A percentile compares a stretch with the other conserved stretches of the same genome.
These are phyloP conservation scores for Ephialtes manifestator DNA, from an alignment of 2,888 invertebrate genomes.

Conservation along the genomic window DNA sequence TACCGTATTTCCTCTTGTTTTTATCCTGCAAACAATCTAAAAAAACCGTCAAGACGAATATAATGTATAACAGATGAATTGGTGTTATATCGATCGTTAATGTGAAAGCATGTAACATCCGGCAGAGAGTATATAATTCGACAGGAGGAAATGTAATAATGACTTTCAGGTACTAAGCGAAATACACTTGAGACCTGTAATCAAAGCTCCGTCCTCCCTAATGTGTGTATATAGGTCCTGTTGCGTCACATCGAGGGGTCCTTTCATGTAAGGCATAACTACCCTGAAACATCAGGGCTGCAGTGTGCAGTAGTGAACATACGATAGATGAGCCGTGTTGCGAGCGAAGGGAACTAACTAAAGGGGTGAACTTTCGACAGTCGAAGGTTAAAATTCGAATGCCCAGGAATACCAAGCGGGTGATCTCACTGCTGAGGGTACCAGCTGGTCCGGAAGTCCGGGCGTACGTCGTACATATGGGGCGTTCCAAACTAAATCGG, in stretches of 20 bases:
- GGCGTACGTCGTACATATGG: not conserved
- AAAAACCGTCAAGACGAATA: not conserved
- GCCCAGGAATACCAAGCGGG: slow-evolving; percentile 26
- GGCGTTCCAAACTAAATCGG: not conserved
- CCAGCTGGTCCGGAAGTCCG: slow-evolving; percentile 65
- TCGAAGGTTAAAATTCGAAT: slow-evolving; percentile 40
- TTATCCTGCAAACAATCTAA: slow-evolving; percentile 23
- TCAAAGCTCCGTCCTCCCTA: slow-evolving; percentile 70
- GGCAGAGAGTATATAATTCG: slow-evolving; percentile 66
- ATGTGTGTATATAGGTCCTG: slow-evolving; percentile 39
- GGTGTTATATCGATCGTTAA: slow-evolving; percentile 47
- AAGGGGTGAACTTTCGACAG: slow-evolving; percentile 51
- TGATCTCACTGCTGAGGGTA: slow-evolving; percentile 39
- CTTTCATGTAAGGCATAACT: slow-evolving; percentile 39
- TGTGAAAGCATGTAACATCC: slow-evolving; percentile 26
- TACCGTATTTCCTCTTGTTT: slow-evolving; percentile 33
- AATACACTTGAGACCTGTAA: slow-evolving; percentile 74
- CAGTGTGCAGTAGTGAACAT: not conserved
- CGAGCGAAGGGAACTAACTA: slow-evolving; percentile 16
- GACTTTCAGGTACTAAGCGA: slow-evolving; percentile 74
- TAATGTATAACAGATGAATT: slow-evolving; percentile 25
- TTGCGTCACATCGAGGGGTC: slow-evolving; percentile 55
- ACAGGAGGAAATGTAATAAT: slow-evolving; percentile 71
- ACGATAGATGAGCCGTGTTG: slow-evolving; percentile 14
- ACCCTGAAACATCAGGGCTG: slow-evolving; percentile 32